Evolutionary conservation across 2,113 vertebrate species (phyloP).

Genomic region (Brachyistius frenatus): DNA sequence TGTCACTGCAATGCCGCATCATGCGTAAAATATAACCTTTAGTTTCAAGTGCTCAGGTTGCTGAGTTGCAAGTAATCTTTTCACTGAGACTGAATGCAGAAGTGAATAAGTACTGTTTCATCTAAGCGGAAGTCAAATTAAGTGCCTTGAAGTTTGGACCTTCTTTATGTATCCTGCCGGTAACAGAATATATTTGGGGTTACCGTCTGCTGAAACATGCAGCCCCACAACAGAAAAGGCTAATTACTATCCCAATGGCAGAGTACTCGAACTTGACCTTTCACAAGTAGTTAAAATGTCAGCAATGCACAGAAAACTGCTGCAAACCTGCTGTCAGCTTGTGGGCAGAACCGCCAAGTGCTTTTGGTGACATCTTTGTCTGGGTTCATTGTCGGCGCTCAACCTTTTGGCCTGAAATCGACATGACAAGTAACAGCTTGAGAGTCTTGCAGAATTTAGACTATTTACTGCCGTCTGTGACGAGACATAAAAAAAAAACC

Average conservation of each 20-base stretch:
- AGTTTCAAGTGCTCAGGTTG: constrained; percentile 69
- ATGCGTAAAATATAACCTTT: constrained; percentile 28
- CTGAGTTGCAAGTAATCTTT: constrained; percentile 10
- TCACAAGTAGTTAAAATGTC: constrained; percentile 67
- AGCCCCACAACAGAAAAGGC: constrained; percentile 21
- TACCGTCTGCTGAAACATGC: background rate
- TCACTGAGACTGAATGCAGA: constrained; percentile 6
- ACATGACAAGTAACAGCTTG: constrained; percentile 30
- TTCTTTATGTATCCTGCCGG: constrained; percentile 3
- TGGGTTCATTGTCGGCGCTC: constrained; percentile 17
- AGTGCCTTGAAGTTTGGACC: constrained; percentile 52
- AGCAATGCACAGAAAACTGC: constrained; percentile 44
- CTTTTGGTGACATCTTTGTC: constrained; percentile 39
- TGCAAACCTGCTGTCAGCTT: constrained; percentile 40
- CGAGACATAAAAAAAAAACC: constrained; percentile 9
- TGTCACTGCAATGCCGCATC: constrained; percentile 6
- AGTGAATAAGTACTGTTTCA: constrained; percentile 38
- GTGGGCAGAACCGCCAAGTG: constrained; percentile 9
- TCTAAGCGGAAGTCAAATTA: constrained; percentile 40
- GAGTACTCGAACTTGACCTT: constrained; percentile 58
- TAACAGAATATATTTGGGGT: background rate
- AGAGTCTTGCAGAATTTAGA: constrained; percentile 8
- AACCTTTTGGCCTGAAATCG: constrained; percentile 48
- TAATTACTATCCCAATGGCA: constrained; percentile 37
- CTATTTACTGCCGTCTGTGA: constrained; percentile 8